phyloP scores from a whole-genome alignment of 1,140 invertebrate species.

The Triops longicaudatus region DNA sequence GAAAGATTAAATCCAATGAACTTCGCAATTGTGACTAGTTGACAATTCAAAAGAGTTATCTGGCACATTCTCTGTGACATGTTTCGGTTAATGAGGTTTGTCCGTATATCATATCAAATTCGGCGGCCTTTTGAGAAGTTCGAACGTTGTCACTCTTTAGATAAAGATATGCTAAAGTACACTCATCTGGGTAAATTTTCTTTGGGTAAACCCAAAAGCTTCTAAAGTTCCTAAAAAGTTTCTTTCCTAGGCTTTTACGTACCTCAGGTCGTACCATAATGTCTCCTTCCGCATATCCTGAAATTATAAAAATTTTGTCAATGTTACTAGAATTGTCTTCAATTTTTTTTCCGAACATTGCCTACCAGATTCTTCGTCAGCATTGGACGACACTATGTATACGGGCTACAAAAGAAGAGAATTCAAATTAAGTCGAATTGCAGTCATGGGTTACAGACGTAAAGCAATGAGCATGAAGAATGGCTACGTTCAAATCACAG shows the following conservation, averaged over 20 bases:
- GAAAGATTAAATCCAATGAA: background rate
- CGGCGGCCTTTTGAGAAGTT: background rate
- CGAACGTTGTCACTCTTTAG: background rate
- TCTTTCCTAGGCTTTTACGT: background rate
- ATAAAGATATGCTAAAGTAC: background rate
- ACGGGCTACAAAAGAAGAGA: background rate
- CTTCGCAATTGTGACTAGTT: background rate
- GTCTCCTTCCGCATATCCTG: constrained; percentile 1
- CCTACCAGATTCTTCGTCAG: background rate
- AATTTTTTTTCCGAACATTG: background rate
- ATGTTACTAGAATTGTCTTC: background rate
- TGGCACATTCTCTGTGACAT: background rate
- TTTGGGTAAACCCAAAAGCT: background rate
- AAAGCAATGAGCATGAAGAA: background rate
- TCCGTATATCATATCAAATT: background rate
- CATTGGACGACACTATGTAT: background rate
- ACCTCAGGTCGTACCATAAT: background rate
- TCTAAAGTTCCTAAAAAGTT: background rate
- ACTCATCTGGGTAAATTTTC: background rate
- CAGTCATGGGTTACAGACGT: background rate
- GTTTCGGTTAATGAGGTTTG: background rate
- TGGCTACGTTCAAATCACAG: no score
- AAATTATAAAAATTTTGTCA: background rate
- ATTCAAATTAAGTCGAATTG: background rate
- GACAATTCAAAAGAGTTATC: background rate